Evolutionary conservation across 2,113 vertebrate genomes (phyloP), one percentile per base, ranked within the genome.

Genomic region (Alces alces): DNA sequence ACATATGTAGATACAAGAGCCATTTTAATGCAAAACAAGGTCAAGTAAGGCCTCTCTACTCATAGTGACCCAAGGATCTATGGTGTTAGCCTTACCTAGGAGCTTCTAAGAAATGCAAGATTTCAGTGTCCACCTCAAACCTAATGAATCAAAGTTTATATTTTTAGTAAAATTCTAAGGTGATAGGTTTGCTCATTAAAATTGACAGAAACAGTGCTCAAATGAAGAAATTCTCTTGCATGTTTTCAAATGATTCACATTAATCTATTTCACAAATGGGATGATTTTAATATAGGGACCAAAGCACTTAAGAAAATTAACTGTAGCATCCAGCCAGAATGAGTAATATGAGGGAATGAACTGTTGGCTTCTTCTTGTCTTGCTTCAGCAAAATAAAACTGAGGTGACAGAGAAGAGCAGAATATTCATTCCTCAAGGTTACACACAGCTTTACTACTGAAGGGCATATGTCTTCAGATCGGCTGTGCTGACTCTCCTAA

Each of bases 271-370:
- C 39, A 61, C 87, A 47, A 94, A 96, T 96, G 47, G 8, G 54
- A 45, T 58, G 78, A 57, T 87, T 92, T 92, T 85, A 95, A 95
- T 66, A 92, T 1, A 73, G 82, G 70, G 23, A 89, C 92, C 73
- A 97, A 95, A 85, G 93, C 85, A 97, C 60, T 97, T 96, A 96
- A 86, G 91, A 80, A 92, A 97, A 96, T 96, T 96, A 92, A 96
- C 17, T 10, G 89, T 79, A 96, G 64, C 61, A 82, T 50, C 17
- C 5, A 73, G 80, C 21, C 57, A 91, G 82, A 89, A 90, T 70
- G 61, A 89, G 47, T 82, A 45, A 73, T 64, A 39, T 25, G 39
- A 45, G 27, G 28, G 19, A 93, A 61, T 28, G 36, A 12, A 79
- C 43, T 55, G n/a, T 2, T 96, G 55, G 13, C 85, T 88, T 47